Conservation (phyloP, 2,888 invertebrate genomes). For the Abrostola tripartita region DNA sequence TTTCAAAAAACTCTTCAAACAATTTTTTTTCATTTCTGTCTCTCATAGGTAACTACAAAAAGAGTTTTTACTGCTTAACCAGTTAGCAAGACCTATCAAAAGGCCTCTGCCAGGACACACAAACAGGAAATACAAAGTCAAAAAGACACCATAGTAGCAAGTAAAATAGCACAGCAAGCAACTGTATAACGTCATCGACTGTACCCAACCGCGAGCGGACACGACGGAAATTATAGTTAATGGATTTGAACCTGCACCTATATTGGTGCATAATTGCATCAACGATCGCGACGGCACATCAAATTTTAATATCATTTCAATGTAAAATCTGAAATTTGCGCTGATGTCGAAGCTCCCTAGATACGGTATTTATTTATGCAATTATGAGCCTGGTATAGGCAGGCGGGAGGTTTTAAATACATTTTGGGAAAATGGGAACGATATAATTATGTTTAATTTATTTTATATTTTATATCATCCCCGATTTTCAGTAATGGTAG, state of each 20-base stretch:
- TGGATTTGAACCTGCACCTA: constrained; percentile 77
- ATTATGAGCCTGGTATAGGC: constrained; percentile 31
- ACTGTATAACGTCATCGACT: constrained; percentile 38
- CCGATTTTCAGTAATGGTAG: too few relatives aligned
- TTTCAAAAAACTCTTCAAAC: too few relatives aligned
- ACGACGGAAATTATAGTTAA: constrained; percentile 74
- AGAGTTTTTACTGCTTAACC: too few relatives aligned
- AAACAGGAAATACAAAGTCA: background rate
- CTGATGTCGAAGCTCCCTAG: constrained; percentile 29
- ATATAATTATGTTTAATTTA: constrained; percentile 18
- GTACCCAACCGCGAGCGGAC: constrained; percentile 49
- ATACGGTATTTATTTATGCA: constrained; percentile 40
- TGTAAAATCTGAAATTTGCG: constrained; percentile 51
- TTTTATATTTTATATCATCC: constrained; percentile 36
- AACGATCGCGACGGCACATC: constrained; percentile 61
- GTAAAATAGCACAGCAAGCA: constrained; percentile 39
- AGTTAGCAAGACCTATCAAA: background rate
- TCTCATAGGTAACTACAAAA: too few relatives aligned
- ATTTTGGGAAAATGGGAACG: constrained; percentile 30
- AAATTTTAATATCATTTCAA: constrained; percentile 64
- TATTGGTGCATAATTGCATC: constrained; percentile 84
- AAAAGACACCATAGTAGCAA: background rate
- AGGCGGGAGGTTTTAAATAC: constrained; percentile 7
- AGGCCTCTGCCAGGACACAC: background rate
- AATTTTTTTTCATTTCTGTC: too few relatives aligned